Conservation (phyloP, 2,797 vertebrate genomes). For the Carcharodon carcharias region DNA sequence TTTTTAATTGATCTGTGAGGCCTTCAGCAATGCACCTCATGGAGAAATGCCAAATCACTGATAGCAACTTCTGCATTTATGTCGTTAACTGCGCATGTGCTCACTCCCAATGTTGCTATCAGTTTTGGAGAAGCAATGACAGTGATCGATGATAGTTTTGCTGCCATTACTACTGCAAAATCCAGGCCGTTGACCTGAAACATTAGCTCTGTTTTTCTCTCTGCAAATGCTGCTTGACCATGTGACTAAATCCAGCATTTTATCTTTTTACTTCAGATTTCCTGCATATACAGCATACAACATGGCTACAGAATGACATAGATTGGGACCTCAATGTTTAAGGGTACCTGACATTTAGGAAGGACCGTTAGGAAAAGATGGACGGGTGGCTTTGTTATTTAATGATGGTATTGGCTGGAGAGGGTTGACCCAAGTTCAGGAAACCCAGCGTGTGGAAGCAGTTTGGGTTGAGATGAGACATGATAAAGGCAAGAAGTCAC, state of each 20-base stretch:
- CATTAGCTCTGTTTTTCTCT: neutral
- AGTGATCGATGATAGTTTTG: neutral
- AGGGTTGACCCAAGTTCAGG: too few species aligned
- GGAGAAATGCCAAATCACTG: neutral
- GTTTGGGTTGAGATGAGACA: too few species aligned
- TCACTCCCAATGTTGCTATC: neutral
- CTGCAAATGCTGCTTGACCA: neutral
- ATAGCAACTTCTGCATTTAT: neutral
- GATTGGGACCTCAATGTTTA: too few species aligned
- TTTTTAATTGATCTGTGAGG: neutral
- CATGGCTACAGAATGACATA: too few species aligned
- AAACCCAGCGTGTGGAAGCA: too few species aligned
- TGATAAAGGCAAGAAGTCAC: too few species aligned
- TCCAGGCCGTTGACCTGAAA: neutral
- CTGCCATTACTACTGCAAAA: neutral
- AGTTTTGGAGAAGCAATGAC: too few species aligned
- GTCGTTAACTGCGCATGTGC: neutral
- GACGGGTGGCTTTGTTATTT: too few species aligned
- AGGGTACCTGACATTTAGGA: too few species aligned
- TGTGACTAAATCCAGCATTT: neutral
- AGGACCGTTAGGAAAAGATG: too few species aligned
- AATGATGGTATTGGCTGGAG: too few species aligned
- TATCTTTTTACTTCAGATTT: neutral
- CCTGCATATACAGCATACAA: too few species aligned
- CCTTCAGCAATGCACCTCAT: neutral